Percentiles rank a stretch among this genome's conserved stretches.
Evolutionary conservation across 2,888 invertebrate species (phyloP).

Genomic region (Macrophya alboannulata): DNA sequence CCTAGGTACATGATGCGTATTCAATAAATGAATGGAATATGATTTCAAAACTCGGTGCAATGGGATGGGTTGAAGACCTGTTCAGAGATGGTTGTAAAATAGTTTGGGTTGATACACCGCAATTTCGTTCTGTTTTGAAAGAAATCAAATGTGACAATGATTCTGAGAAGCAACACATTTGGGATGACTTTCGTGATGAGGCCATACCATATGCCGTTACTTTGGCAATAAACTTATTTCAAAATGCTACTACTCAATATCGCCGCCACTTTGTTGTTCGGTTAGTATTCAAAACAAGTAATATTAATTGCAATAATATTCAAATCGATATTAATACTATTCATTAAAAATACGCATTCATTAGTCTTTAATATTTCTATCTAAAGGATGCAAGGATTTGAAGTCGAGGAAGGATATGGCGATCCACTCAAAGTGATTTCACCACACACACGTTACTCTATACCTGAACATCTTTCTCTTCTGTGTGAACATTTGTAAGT

Average conservation of each 20-base stretch:
- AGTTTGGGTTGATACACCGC: slow-evolving; percentile 44
- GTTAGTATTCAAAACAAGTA: slow-evolving; percentile 21
- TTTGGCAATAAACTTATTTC: not conserved
- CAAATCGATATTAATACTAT: not conserved
- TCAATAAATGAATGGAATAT: not conserved
- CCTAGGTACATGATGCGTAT: slow-evolving; percentile 24
- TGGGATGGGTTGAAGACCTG: not conserved
- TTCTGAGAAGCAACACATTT: not conserved
- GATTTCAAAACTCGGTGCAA: not conserved
- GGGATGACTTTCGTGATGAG: slow-evolving; percentile 23
- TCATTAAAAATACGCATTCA: not conserved
- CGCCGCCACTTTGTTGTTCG: slow-evolving; percentile 39
- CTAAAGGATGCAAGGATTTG: not conserved
- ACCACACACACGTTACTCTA: slow-evolving; percentile 22
- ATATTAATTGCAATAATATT: not conserved
- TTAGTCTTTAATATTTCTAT: not conserved
- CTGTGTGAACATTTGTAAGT: slow-evolving; percentile 41
- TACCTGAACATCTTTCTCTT: slow-evolving; percentile 2
- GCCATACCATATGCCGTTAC: not conserved
- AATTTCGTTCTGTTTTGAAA: slow-evolving; percentile 15
- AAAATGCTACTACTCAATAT: slow-evolving; percentile 28
- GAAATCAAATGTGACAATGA: not conserved
- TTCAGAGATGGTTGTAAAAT: slow-evolving; percentile 7
- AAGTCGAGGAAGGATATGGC: not conserved
- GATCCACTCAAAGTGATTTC: slow-evolving; percentile 20